Base-by-base conservation (phyloP, 2,113 vertebrate genomes). In the Pao palembangensis region DNA sequence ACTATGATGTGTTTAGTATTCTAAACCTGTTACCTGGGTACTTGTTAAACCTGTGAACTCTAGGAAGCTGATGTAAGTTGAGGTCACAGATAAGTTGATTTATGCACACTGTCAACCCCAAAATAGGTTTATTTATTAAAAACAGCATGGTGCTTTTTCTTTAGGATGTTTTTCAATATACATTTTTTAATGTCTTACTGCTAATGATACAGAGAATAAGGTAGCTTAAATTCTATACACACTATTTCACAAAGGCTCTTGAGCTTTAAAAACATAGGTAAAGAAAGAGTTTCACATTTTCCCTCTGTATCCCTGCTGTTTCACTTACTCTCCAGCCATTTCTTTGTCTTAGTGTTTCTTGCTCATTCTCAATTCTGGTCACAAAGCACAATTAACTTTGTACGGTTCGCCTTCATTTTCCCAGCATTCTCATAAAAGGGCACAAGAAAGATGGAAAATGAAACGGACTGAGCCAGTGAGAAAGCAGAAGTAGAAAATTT, bases 401-500 rank as follows among this genome's bases (percentile, higher is more conserved):
- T 57, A 47, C 57, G 51, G 59, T 69, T 73, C 74, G 68, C 42
- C 57, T 64, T 55, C 48, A 75, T 70, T 61, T 78, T 64, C 67
- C 46, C 25, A 83, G 55, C 44, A 41, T 64, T 66, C 58, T 85
- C 71, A 82, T 81, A 61, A 76, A 59, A 53, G 42, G 20, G 54
- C 14, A 44, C 5, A 58, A 70, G 64, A 52, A 71, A 54, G n/a
- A 62, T 44, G 73, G 28, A 74, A 58, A 54, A 34, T 48, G 49
- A 81, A 73, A 75, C 18, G 49, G 67, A 67, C 6, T 28, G 51
- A 67, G 61, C 14, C 11, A 75, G 55, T 34, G 58, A 55, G 69
- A 79, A 71, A 70, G 75, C 51, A 58, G 52, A 62, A 67, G 69
- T 71, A 79, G 79, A 70, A 84, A 85, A 78, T 90, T 77, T 84